These are phyloP conservation scores for Pachliopta kotzebuea DNA, from an alignment of 2,888 invertebrate species.

Conservation along the genomic window DNA sequence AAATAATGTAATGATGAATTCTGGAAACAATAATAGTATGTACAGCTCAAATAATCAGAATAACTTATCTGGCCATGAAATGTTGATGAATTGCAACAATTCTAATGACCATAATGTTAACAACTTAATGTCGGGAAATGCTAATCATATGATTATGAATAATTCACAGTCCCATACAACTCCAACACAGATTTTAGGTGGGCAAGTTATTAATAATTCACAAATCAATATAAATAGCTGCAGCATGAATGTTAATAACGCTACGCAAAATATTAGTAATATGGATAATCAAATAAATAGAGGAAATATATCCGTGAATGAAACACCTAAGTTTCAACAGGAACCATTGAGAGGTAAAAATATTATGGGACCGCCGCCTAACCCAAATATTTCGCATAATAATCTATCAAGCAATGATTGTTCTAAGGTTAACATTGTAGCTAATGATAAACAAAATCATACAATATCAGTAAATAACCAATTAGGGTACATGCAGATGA, in stretches of 20 bases:
- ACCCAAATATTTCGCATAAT: slow-evolving; percentile 34
- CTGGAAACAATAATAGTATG: slow-evolving; percentile 57
- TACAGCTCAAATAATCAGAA: slow-evolving; percentile 58
- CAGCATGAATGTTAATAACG: slow-evolving; percentile 58
- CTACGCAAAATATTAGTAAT: slow-evolving; percentile 56
- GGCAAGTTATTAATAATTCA: slow-evolving; percentile 53
- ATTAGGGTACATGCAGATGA: slow-evolving; percentile 74
- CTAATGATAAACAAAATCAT: slow-evolving; percentile 67
- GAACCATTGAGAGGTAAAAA: slow-evolving; percentile 68
- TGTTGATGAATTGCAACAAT: slow-evolving; percentile 70
- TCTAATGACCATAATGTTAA: slow-evolving; percentile 62
- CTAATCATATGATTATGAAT: slow-evolving; percentile 70
- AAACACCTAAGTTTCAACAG: slow-evolving; percentile 62
- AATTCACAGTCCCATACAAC: slow-evolving; percentile 58
- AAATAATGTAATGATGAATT: slow-evolving; percentile 69
- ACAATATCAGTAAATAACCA: slow-evolving; percentile 69
- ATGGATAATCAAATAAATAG: slow-evolving; percentile 64
- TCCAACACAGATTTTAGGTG: slow-evolving; percentile 57
- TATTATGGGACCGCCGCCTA: slow-evolving; percentile 62
- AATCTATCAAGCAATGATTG: slow-evolving; percentile 62
- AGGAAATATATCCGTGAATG: slow-evolving; percentile 56
- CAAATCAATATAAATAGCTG: slow-evolving; percentile 73
- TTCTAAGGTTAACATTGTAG: slow-evolving; percentile 63
- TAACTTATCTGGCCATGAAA: slow-evolving; percentile 62
- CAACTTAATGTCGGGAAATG: slow-evolving; percentile 56